Evolutionary conservation across 2,797 vertebrate genomes (phyloP).

Genomic region (Arnoldichthys spilopterus): DNA sequence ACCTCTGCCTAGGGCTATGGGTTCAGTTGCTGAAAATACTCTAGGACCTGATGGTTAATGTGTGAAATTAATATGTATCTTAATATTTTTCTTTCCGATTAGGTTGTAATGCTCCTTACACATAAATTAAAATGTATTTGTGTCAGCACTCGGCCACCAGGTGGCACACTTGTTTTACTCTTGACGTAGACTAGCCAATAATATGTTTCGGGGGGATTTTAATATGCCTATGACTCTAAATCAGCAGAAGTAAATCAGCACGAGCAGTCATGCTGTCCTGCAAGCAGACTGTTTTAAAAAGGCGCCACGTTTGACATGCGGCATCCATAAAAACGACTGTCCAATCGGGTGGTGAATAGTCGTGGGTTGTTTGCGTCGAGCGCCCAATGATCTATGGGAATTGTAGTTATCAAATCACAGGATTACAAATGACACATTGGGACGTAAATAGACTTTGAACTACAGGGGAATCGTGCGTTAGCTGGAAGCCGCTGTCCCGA

Average conservation of each 20-base stretch:
- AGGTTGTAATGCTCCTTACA: too few species aligned
- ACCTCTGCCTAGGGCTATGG: background rate
- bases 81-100: too few species aligned
- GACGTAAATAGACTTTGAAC: constrained; percentile 1
- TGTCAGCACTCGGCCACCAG: background rate
- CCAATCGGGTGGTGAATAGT: background rate
- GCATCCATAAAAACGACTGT: background rate
- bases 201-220: background rate
- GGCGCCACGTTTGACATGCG: background rate
- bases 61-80: background rate
- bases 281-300: background rate
- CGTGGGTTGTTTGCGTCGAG: background rate
- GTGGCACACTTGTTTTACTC: background rate
- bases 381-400: constrained; percentile 14
- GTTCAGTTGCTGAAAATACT: background rate
- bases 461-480: constrained; percentile 8
- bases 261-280: background rate
- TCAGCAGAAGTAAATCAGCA: background rate
- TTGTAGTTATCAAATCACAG: background rate
- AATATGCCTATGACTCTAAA: background rate
- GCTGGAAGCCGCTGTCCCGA: constrained; percentile 26
- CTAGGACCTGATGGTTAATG: background rate
- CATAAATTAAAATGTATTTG: background rate
- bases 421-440: background rate
- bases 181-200: background rate